Evolutionary conservation across 2,888 invertebrate species (phyloP).

Genomic region (Caenorhabditis drosophilae): DNA sequence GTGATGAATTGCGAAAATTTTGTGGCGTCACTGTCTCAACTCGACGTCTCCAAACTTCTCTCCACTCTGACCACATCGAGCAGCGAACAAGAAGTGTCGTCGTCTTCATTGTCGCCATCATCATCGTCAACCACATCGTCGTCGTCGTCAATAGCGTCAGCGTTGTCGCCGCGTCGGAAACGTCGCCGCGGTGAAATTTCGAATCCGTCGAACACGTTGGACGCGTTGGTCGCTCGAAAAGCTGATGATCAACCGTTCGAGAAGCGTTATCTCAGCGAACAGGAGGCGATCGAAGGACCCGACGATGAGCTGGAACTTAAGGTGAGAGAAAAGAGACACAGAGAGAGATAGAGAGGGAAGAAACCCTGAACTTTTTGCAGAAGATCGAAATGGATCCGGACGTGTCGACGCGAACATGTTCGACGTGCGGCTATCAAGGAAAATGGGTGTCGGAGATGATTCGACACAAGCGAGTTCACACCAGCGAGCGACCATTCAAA

Average conservation of each 20-base stretch:
- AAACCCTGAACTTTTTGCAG: constrained; percentile 9
- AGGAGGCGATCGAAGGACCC: constrained; percentile 68
- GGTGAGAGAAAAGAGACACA: too few relatives aligned
- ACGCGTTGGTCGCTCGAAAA: constrained; percentile 62
- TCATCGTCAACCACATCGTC: not conserved
- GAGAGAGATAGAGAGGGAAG: too few relatives aligned
- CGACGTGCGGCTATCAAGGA: constrained; percentile 69
- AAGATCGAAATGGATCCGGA: constrained; percentile 68
- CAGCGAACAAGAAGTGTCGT: not conserved
- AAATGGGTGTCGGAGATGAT: constrained; percentile 72
- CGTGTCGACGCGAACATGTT: constrained; percentile 67
- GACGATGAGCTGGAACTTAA: constrained; percentile 65
- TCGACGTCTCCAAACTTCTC: constrained; percentile 25
- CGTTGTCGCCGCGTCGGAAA: constrained; percentile 32
- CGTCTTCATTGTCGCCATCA: not conserved
- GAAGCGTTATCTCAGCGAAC: constrained; percentile 65
- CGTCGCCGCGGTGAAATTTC: constrained; percentile 50
- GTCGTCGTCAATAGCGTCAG: constrained; percentile 1
- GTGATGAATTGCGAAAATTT: constrained; percentile 34
- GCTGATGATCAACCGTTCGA: constrained; percentile 60
- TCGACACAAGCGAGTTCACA: constrained; percentile 71
- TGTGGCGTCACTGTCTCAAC: constrained; percentile 7
- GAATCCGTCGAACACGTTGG: constrained; percentile 66
- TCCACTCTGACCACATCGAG: constrained; percentile 18
- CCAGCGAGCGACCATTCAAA: constrained; percentile 71